phyloP scores from a whole-genome alignment of 2,888 invertebrate genomes.

The Abrostola tripartita region DNA sequence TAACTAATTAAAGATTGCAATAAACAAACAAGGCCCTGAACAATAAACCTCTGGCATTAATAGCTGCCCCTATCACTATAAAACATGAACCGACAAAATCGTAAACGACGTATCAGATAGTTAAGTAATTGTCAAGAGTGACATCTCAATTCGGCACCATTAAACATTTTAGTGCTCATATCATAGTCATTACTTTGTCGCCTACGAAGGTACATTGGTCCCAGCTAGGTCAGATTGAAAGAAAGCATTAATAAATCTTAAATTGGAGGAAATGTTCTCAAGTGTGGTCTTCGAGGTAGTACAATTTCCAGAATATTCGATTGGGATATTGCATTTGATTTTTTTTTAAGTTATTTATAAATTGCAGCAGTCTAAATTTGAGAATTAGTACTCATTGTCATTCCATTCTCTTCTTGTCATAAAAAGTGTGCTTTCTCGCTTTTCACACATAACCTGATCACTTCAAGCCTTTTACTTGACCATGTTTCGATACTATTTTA shows the following conservation, averaged over 20 bases:
- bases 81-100: conserved; percentile 55
- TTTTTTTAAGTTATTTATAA: too few relatives aligned
- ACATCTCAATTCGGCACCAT: conserved; percentile 57
- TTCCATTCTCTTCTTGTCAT: too few relatives aligned
- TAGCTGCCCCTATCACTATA: conserved; percentile 53
- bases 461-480: not conserved
- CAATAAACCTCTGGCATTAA: conserved; percentile 64
- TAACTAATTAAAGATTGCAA: conserved; percentile 50
- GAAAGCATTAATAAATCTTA: not conserved
- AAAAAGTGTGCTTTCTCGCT: too few relatives aligned
- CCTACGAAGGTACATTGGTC: conserved; percentile 26
- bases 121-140: conserved; percentile 34
- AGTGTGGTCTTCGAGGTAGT: too few relatives aligned
- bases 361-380: too few relatives aligned
- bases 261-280: not conserved
- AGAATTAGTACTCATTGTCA: too few relatives aligned
- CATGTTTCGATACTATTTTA: not conserved
- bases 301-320: too few relatives aligned
- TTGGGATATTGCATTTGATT: too few relatives aligned
- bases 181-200: conserved; percentile 37
- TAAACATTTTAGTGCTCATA: conserved; percentile 45
- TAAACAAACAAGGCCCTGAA: conserved; percentile 57
- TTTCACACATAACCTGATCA: too few relatives aligned
- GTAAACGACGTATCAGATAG: conserved; percentile 56
- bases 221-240: conserved; percentile 7